Conservation (phyloP, 2,888 invertebrate genomes). For the Octodonta nipae region DNA sequence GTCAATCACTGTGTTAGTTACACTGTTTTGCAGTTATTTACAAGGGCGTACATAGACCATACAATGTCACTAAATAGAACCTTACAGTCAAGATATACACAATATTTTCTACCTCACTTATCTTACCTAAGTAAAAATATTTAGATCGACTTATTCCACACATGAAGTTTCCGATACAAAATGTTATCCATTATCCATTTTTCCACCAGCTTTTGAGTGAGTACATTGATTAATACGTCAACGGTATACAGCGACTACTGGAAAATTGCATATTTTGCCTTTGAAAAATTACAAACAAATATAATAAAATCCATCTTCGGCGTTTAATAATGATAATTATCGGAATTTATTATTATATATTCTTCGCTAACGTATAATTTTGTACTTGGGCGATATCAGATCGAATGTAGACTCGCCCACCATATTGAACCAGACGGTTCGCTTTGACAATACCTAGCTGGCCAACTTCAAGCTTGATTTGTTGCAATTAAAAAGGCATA, state of each 20-base stretch:
- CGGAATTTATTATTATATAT: conserved; percentile 38
- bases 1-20: too few species aligned
- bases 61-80: too few species aligned
- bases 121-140: too few species aligned
- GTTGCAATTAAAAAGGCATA: conserved; percentile 30
- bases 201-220: conserved; percentile 2
- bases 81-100: too few species aligned
- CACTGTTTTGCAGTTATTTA: too few species aligned
- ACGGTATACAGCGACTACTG: conserved; percentile 33
- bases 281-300: conserved; percentile 38
- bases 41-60: too few species aligned
- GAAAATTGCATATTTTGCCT: conserved; percentile 38
- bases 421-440: background rate
- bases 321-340: conserved; percentile 39
- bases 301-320: conserved; percentile 36
- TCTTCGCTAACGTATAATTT: conserved; percentile 25
- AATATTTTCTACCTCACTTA: too few species aligned
- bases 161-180: too few species aligned
- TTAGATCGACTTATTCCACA: too few species aligned
- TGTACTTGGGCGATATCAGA: conserved; percentile 22
- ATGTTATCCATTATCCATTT: too few species aligned
- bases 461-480: conserved; percentile 25
- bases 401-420: conserved; percentile 18
- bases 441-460: conserved; percentile 9
- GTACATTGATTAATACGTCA: conserved; percentile 33